Conservation (phyloP, 2,113 vertebrate genomes). For the Opisthocomus hoazin region DNA sequence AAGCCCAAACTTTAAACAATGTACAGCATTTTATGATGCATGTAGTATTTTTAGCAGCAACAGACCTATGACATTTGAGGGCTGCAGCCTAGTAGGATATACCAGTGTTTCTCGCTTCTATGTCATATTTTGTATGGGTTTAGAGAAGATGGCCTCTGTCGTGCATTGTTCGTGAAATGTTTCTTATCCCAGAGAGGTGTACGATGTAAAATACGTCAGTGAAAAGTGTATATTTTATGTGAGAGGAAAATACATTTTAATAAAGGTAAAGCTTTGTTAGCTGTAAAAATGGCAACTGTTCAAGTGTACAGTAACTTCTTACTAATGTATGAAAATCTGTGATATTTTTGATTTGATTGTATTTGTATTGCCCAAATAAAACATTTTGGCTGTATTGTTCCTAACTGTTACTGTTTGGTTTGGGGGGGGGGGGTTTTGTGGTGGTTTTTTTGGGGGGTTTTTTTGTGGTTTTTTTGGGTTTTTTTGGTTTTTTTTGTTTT, state of each 20-base stretch:
- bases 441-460: too few relatives aligned
- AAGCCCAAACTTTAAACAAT: not conserved
- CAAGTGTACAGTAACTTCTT: conserved; percentile 73
- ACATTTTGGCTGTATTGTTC: conserved; percentile 63
- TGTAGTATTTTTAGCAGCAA: conserved; percentile 38
- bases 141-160: conserved; percentile 48
- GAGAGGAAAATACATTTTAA: conserved; percentile 70
- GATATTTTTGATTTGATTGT: conserved; percentile 68
- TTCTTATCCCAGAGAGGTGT: conserved; percentile 61
- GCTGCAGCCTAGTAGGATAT: conserved; percentile 51
- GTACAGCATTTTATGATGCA: conserved; percentile 33
- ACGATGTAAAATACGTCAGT: conserved; percentile 65
- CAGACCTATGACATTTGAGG: conserved; percentile 39
- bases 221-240: conserved; percentile 70
- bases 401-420: conserved; percentile 4
- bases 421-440: too few relatives aligned
- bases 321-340: conserved; percentile 69
- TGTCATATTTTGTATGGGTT: conserved; percentile 49
- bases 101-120: conserved; percentile 50
- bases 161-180: conserved; percentile 63
- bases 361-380: conserved; percentile 71
- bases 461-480: too few relatives aligned
- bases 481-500: not conserved
- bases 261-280: conserved; percentile 69
- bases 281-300: conserved; percentile 66